Conservation (phyloP, 1,140 invertebrate species). For the Drosophila melanogaster region Release_6_plus_ISO1_MT NT_037436.4:11718501-11719000, state of each 20-base stretch:
- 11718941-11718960: slow-evolving; percentile 10
- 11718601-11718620: slow-evolving; percentile 3
- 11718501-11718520: slow-evolving; percentile 24
- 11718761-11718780: slow-evolving; percentile 7
- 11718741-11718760: background rate
- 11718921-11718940: slow-evolving; percentile 18
- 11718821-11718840: slow-evolving; percentile 4
- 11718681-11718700: no score
- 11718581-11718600: slow-evolving; percentile 18
- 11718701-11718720: background rate
- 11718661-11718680: background rate
- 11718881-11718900: slow-evolving; percentile 1
- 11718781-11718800: slow-evolving; percentile 14
- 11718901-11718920: slow-evolving; percentile 12
- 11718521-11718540: slow-evolving; percentile 71
- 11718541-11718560: slow-evolving; percentile 53
- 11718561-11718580: slow-evolving; percentile 21
- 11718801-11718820: background rate
- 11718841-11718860: slow-evolving; percentile 26
- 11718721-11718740: background rate
- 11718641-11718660: background rate
- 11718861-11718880: slow-evolving; percentile 25
- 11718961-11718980: slow-evolving; percentile 33
- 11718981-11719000: slow-evolving; percentile 14
- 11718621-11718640: background rate